Conservation (phyloP, 2,888 invertebrate species). For the Unio delphinus region DNA sequence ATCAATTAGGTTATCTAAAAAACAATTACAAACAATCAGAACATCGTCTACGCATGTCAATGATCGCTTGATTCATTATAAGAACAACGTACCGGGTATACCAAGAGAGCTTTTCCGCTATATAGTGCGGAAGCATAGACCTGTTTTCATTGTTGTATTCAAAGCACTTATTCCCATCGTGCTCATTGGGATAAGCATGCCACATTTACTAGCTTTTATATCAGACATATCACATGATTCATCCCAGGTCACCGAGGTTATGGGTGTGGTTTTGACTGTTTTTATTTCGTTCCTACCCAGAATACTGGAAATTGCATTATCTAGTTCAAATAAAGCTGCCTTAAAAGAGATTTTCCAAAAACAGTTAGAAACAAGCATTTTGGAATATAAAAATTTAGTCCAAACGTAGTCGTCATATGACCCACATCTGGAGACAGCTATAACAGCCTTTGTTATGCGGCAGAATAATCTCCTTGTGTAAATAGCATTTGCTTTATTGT, state of each 20-base stretch:
- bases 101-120: constrained; percentile 9
- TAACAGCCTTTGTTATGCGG: too few species aligned
- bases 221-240: background rate
- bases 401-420: too few species aligned
- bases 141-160: constrained; percentile 15
- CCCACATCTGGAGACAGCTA: too few species aligned
- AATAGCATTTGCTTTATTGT: too few species aligned
- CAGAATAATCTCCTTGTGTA: too few species aligned
- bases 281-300: constrained; percentile 18
- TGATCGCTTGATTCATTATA: background rate
- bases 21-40: too few species aligned
- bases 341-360: constrained; percentile 14
- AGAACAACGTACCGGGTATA: constrained; percentile 13
- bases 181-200: constrained; percentile 7
- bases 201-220: constrained; percentile 2
- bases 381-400: too few species aligned
- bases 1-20: too few species aligned
- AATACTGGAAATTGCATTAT: constrained; percentile 15
- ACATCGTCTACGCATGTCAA: too few species aligned
- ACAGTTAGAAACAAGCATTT: too few species aligned
- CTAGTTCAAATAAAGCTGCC: constrained; percentile 9
- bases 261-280: constrained; percentile 23
- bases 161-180: constrained; percentile 7
- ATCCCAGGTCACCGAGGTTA: constrained; percentile 15
- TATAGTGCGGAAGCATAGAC: constrained; percentile 9